phyloP scores from a whole-genome alignment of 2,797 vertebrate genomes.

The Holocentrus rufus region DNA sequence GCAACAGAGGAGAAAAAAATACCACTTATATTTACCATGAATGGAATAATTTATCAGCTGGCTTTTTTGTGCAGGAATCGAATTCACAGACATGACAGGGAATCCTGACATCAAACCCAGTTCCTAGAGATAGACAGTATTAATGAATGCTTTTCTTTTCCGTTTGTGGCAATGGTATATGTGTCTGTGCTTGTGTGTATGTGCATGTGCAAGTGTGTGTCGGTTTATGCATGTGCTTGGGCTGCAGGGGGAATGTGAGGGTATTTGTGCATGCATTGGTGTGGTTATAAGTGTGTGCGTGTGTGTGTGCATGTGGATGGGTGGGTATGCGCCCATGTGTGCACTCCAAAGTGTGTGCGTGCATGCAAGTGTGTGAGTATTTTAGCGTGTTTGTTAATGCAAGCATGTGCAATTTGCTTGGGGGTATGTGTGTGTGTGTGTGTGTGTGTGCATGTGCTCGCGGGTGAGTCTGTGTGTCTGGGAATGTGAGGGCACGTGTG shows the following conservation, averaged over 20 bases:
- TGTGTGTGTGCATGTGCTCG: background rate
- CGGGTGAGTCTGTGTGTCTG: background rate
- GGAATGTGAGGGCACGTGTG: background rate
- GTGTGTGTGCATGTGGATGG: background rate
- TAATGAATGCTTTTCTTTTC: constrained; percentile 14
- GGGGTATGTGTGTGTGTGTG: constrained; percentile 8
- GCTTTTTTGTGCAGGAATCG: too few species aligned
- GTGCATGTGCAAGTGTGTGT: background rate
- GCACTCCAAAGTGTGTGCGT: background rate
- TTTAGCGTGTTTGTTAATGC: constrained; percentile 7
- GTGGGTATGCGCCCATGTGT: background rate
- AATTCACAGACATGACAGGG: constrained; percentile 4
- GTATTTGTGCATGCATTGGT: background rate
- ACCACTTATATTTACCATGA: constrained; percentile 3
- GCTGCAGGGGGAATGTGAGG: too few species aligned
- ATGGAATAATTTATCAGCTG: background rate
- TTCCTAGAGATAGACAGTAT: constrained; percentile 5
- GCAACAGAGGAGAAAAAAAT: constrained; percentile 74
- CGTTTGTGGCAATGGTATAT: constrained; percentile 17
- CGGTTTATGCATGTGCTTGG: too few species aligned
- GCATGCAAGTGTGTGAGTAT: constrained; percentile 25
- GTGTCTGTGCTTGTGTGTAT: background rate
- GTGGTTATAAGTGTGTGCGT: background rate
- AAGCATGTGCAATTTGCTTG: background rate
- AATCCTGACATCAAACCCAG: constrained; percentile 15